These are phyloP conservation scores for Rhagophthalmus giganteus DNA, from an alignment of 2,888 invertebrate genomes.

Conservation along the genomic window DNA sequence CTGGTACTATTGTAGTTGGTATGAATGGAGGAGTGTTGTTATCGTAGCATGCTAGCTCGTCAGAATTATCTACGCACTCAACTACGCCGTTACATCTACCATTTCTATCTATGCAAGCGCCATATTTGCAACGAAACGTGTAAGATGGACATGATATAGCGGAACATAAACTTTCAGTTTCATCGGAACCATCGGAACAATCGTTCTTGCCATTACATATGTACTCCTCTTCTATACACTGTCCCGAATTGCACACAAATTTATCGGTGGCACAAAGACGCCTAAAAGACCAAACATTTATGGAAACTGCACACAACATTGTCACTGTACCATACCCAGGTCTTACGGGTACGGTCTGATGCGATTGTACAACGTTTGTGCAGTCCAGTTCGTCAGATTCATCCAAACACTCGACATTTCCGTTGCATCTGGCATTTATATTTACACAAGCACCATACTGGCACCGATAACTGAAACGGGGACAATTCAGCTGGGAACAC, in stretches of 20 bases:
- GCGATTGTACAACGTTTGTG: background rate
- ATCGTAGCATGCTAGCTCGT: constrained; percentile 49
- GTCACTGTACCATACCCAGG: too few species aligned
- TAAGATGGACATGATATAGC: constrained; percentile 37
- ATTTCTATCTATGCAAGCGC: constrained; percentile 51
- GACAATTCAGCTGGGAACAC: constrained; percentile 33
- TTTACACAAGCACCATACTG: constrained; percentile 47
- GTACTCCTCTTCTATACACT: constrained; percentile 50
- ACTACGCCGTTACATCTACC: constrained; percentile 59
- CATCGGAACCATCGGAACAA: constrained; percentile 56
- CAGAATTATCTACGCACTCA: constrained; percentile 59
- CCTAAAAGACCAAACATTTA: background rate
- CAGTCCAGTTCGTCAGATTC: constrained; percentile 55
- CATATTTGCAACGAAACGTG: constrained; percentile 44
- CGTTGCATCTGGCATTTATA: constrained; percentile 60
- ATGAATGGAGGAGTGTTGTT: constrained; percentile 32
- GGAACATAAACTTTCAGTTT: constrained; percentile 41
- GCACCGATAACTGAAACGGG: constrained; percentile 40
- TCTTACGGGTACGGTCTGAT: background rate
- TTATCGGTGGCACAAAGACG: background rate
- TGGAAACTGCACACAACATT: too few species aligned
- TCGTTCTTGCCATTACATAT: constrained; percentile 55
- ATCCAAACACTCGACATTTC: constrained; percentile 57
- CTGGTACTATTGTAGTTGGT: background rate
- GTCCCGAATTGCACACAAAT: constrained; percentile 43